Conservation (phyloP, 2,888 invertebrate genomes). For the Acrobasis repandana region DNA sequence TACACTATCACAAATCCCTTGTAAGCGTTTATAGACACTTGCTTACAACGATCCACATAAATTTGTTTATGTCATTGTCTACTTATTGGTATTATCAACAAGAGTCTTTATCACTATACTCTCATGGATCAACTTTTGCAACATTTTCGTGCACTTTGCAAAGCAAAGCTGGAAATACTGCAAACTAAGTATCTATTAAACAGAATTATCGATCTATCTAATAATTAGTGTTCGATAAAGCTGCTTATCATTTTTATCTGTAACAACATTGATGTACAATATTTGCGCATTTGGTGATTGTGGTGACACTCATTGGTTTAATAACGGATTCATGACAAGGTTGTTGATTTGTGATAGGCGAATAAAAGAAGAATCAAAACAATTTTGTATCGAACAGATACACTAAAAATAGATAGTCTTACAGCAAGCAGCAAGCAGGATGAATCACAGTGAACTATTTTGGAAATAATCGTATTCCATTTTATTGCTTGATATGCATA, state of each 20-base stretch:
- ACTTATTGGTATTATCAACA: neutral
- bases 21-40: neutral
- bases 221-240: constrained; percentile 15
- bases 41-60: neutral
- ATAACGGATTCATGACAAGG: neutral
- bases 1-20: neutral
- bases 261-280: constrained; percentile 22
- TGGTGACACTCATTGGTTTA: neutral
- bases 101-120: neutral
- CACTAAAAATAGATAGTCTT: no score
- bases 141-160: neutral
- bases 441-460: no score
- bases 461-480: no score
- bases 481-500: no score
- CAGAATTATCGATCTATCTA: constrained; percentile 5
- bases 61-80: neutral
- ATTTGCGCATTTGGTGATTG: constrained; percentile 14
- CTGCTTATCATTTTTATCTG: constrained; percentile 13
- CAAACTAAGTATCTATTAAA: neutral
- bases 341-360: neutral
- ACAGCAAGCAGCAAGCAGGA: no score
- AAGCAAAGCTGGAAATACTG: constrained; percentile 5
- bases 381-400: neutral
- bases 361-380: neutral
- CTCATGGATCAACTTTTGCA: constrained; percentile 11